Base-by-base conservation (phyloP, 2,797 vertebrate genomes). In the Atherinosoma microstoma region DNA sequence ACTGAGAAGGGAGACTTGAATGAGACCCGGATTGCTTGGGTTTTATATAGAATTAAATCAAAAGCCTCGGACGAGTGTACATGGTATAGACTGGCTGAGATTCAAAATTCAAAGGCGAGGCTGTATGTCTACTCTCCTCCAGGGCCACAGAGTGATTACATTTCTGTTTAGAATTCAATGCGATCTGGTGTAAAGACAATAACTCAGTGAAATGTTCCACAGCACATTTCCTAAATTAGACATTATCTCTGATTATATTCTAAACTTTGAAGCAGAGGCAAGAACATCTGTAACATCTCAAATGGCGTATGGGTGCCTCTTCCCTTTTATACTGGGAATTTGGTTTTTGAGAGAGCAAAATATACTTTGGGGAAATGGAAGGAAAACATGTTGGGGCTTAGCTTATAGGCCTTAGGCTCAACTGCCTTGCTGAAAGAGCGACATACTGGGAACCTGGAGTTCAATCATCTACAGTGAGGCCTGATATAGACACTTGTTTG, bases 241-340 rank as follows among this genome's bases (percentile, higher is more conserved):
- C 91, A 91, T 93, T 92, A 90, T 84, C 83, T 49, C 86, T 92
- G 91, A 94, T 93, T 91, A 88, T 89, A 90, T 89, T 90, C 85
- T 88, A 91, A 93, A 92, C 88, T 89, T 79, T 76, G 71, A 83
- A 76, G 76, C 70, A 62, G 76, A 83, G 77, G 76, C 64, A 62
- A 64, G 82, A 90, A 92, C 91, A 92, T 93, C 91, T 93, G 92
- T 78, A 91, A 92, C 78, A 83, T 90, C 82, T 92, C 90, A 91
- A 73, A 78, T 70, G 78, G 87, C 85, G 77, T 83, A 76, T n/a
- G 70, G 70, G 59, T 67, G 60, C 86, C 64, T 56, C 75, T 62
- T 77, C 73, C 54, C 63, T 69, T 56, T 32, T 58, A 49, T 40
- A 8, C 69, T 3, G 11, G 74, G 59, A 70, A 59, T 73, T 75